Conservation (phyloP, 2,888 invertebrate species). For the Catotricha subobsoleta region DNA sequence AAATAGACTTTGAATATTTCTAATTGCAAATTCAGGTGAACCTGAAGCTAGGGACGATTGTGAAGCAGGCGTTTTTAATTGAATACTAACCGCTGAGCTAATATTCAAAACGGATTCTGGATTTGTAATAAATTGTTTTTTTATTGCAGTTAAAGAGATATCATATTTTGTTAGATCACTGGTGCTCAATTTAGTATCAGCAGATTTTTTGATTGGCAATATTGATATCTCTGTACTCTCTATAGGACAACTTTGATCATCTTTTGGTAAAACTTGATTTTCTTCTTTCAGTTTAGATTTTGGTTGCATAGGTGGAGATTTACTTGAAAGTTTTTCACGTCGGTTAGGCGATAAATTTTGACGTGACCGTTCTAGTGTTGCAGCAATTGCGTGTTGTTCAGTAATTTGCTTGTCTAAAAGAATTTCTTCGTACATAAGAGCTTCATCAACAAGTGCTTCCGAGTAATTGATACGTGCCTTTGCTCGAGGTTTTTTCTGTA, state of each 20-base stretch:
- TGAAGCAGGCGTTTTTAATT: slow-evolving; percentile 6
- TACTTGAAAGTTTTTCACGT: not conserved
- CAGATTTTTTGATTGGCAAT: not conserved
- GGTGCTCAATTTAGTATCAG: too few relatives aligned
- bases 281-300: not conserved
- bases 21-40: too few relatives aligned
- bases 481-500: not conserved
- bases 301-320: not conserved
- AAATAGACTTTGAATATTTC: too few relatives aligned
- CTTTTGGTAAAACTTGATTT: not conserved
- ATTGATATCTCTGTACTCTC: slow-evolving; percentile 2
- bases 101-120: slow-evolving; percentile 6
- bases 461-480: slow-evolving; percentile 7
- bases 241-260: too few relatives aligned
- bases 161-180: too few relatives aligned
- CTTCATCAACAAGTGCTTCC: slow-evolving; percentile 8
- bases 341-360: not conserved
- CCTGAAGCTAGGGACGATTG: too few relatives aligned
- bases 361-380: slow-evolving; percentile 1
- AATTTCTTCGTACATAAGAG: slow-evolving; percentile 8
- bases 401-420: slow-evolving; percentile 2
- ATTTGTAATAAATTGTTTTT: slow-evolving; percentile 2
- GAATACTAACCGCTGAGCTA: slow-evolving; percentile 5
- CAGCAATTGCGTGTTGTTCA: slow-evolving; percentile 1
- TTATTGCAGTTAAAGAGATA: slow-evolving; percentile 1